Evolutionary conservation across 2,113 vertebrate species (phyloP).

Genomic region (Podilymbus podiceps): DNA sequence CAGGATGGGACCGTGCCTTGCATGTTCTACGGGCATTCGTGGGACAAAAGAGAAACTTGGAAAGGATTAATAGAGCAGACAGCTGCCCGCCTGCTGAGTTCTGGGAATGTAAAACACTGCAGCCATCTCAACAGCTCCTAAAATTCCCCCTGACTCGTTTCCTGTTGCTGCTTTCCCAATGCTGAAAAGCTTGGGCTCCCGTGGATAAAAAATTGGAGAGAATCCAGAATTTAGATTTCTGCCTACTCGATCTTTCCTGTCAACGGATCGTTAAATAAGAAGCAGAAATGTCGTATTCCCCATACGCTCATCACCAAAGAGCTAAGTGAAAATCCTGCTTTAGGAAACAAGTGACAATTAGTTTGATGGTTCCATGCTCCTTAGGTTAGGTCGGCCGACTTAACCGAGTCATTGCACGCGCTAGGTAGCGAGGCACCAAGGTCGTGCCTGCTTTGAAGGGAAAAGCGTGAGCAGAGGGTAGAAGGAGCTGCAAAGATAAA

Average conservation of each 20-base stretch:
- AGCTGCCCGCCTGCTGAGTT: conserved; percentile 62
- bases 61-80: conserved; percentile 27
- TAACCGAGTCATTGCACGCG: neutral
- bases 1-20: neutral
- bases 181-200: conserved; percentile 51
- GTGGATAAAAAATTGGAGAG: conserved; percentile 43
- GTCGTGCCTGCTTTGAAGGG: neutral
- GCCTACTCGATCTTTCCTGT: conserved; percentile 39
- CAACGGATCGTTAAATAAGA: conserved; percentile 27
- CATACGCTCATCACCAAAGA: neutral
- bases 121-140: conserved; percentile 66
- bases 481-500: neutral
- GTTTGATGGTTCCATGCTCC: neutral
- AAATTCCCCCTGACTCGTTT: conserved; percentile 60
- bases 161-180: conserved; percentile 56
- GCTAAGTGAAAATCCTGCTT: conserved; percentile 13
- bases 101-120: conserved; percentile 53
- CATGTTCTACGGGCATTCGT: neutral
- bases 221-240: conserved; percentile 52
- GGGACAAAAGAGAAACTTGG: neutral
- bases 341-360: neutral
- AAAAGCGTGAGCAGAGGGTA: neutral
- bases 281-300: neutral
- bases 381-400: neutral
- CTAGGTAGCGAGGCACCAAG: neutral